Evolutionary conservation across 2,888 invertebrate species (phyloP).

Genomic region (Drosophila ezoana): DNA sequence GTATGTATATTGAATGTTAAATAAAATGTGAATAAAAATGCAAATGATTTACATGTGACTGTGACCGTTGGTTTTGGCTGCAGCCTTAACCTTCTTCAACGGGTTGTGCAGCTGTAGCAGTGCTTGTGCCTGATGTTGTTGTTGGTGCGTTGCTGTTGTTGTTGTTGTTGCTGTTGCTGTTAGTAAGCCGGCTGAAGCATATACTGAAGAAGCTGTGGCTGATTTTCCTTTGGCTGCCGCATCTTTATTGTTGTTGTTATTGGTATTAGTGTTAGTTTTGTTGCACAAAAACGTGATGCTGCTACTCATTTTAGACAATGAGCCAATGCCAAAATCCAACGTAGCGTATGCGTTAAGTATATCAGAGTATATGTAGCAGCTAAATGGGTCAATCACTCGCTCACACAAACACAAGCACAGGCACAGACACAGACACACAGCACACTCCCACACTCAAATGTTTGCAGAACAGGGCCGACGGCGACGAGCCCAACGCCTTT

Average conservation of each 20-base stretch:
- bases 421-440: slow-evolving; percentile 18
- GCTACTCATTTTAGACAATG: slow-evolving; percentile 61
- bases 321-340: slow-evolving; percentile 32
- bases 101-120: slow-evolving; percentile 42
- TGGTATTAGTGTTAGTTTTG: slow-evolving; percentile 51
- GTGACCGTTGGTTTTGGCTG: slow-evolving; percentile 65
- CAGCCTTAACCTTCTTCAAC: slow-evolving; percentile 68
- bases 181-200: slow-evolving; percentile 46
- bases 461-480: slow-evolving; percentile 13
- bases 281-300: slow-evolving; percentile 79
- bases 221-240: slow-evolving; percentile 38
- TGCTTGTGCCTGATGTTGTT: slow-evolving; percentile 31
- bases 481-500: slow-evolving; percentile 20
- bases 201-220: slow-evolving; percentile 27
- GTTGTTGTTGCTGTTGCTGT: slow-evolving; percentile 40
- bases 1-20: slow-evolving; percentile 23
- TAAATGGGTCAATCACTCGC: slow-evolving; percentile 72
- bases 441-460: slow-evolving; percentile 31
- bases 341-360: slow-evolving; percentile 23
- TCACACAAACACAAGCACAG: slow-evolving; percentile 15
- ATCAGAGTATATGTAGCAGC: slow-evolving; percentile 32
- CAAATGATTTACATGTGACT: slow-evolving; percentile 75
- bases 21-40: slow-evolving; percentile 55
- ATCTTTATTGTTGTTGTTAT: slow-evolving; percentile 42
- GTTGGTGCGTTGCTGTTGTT: slow-evolving; percentile 19